Base-by-base conservation (phyloP, 1,140 invertebrate genomes). In the Lepidurus packardi region DNA sequence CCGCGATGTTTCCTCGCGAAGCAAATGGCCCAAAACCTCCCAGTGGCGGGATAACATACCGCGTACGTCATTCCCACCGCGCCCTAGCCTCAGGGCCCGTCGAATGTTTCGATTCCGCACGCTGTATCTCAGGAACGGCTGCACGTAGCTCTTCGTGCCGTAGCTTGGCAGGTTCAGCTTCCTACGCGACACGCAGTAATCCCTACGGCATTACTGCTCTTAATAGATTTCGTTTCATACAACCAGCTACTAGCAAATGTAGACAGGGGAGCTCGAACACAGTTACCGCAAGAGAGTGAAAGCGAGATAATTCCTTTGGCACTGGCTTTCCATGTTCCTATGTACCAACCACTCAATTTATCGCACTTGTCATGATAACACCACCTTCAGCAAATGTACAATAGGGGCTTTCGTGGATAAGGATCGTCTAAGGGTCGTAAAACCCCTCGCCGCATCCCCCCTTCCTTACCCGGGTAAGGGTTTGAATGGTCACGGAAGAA, bases 291-390 rank as follows among this genome's bases (percentile, higher is more conserved):
- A 65, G 16, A 65, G 53, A 4, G 34, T n/a, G n/a, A n/a, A n/a
- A 34, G 34, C 1, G 34, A 34, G 53, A 65, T 6, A 65, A 13
- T 65, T 21, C 16, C 53, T 65, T 47, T 65, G 53, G 16, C 21
- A 1, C 9, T 65, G 8, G 53, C 53, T 65, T 65, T 65, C 53
- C 21, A 65, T 21, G 21, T 13, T 65, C 21, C 21, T 65, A 65
- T 65, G 53, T 65, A 65, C 53, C 53, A 7, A 65, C 53, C 53
- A 65, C 53, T 65, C n/a, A 65, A 65, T 65, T 65, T 13, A 65
- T 65, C 53, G n/a, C 21, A 65, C 1, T 65, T 65, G 1, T 65
- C 53, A 4, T 65, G 53, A 65, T 65, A 65, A n/a, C 16, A 65
- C 53, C 16, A 65, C 53, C 53, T 65, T 65, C 3, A 7, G 53